A percentile compares a stretch with the other conserved stretches of the same genome.
Conservation (phyloP, 2,113 vertebrate genomes). For the Silurus asotus region DNA sequence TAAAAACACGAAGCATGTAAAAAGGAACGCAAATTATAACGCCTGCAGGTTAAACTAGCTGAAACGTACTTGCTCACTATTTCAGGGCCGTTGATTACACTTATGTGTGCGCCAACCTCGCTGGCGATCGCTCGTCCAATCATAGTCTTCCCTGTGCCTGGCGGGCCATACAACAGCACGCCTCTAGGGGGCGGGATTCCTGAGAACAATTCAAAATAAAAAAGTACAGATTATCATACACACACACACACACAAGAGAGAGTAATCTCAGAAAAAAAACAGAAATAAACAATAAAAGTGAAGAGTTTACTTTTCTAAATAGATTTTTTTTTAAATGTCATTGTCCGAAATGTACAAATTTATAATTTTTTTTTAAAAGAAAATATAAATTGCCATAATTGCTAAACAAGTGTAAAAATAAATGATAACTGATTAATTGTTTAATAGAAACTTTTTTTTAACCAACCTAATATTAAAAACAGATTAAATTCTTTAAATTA, state of each 20-base stretch:
- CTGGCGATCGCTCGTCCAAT: conserved; percentile 91
- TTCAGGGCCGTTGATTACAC: conserved; percentile 93
- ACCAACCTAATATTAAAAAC: not conserved
- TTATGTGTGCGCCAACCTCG: conserved; percentile 87
- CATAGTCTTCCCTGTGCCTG: conserved; percentile 95
- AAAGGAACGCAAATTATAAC: not conserved
- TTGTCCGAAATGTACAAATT: not conserved
- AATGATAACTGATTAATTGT: not conserved
- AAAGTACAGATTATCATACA: too few species aligned
- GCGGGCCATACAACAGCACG: conserved; percentile 89
- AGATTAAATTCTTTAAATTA: not conserved
- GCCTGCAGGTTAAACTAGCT: not conserved
- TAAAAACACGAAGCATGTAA: not conserved
- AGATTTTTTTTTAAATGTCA: not conserved
- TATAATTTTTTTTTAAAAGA: not conserved
- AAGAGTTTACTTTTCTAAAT: not conserved
- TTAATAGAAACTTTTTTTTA: not conserved
- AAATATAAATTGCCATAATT: not conserved
- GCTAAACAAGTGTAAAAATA: not conserved
- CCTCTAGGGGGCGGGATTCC: conserved; percentile 89
- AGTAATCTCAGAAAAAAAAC: too few species aligned
- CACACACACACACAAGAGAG: too few species aligned
- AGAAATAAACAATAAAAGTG: too few species aligned
- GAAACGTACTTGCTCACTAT: conserved; percentile 95
- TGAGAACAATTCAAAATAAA: conserved; percentile 53